Percentiles rank a stretch among this genome's conserved stretches.
phyloP scores from a whole-genome alignment of 2,113 vertebrate species.

The Trogon surrucura region DNA sequence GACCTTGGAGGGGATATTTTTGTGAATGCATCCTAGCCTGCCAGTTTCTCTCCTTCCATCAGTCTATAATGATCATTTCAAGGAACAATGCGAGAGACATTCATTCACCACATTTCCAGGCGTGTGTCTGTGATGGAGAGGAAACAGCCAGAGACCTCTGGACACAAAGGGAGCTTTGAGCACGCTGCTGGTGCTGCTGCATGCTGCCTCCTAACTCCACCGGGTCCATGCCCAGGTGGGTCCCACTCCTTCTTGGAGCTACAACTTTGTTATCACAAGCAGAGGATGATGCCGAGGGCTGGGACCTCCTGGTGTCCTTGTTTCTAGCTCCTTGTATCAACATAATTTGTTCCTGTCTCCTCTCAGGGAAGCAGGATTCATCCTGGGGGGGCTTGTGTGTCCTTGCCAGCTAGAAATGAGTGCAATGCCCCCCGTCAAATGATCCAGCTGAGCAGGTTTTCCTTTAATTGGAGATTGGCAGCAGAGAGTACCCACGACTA shows the following conservation, averaged over 20 bases:
- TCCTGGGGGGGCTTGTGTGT: background rate
- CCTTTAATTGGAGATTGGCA: background rate
- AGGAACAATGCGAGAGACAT: background rate
- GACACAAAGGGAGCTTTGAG: constrained; percentile 11
- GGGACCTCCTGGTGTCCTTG: background rate
- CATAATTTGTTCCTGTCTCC: background rate
- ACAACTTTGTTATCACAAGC: background rate
- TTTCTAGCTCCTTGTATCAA: background rate
- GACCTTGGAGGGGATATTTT: constrained; percentile 24
- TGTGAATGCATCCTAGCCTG: constrained; percentile 4
- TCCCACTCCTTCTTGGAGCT: background rate
- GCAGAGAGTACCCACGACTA: background rate
- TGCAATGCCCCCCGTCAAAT: background rate
- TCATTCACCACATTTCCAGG: background rate
- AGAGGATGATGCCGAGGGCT: background rate
- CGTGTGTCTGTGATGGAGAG: constrained; percentile 6
- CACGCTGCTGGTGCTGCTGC: background rate
- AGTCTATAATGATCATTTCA: constrained; percentile 40
- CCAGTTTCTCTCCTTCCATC: background rate
- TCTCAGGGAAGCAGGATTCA: background rate
- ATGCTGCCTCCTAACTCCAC: background rate
- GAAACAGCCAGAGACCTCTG: background rate
- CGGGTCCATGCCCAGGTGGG: background rate
- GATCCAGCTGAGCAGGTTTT: background rate
- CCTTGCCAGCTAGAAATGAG: background rate